Percentiles rank a stretch among this genome's conserved stretches.
These are phyloP conservation scores for Otolemur crassicaudatus DNA, from an alignment of 2,797 vertebrate species.

Conservation along the genomic window DNA sequence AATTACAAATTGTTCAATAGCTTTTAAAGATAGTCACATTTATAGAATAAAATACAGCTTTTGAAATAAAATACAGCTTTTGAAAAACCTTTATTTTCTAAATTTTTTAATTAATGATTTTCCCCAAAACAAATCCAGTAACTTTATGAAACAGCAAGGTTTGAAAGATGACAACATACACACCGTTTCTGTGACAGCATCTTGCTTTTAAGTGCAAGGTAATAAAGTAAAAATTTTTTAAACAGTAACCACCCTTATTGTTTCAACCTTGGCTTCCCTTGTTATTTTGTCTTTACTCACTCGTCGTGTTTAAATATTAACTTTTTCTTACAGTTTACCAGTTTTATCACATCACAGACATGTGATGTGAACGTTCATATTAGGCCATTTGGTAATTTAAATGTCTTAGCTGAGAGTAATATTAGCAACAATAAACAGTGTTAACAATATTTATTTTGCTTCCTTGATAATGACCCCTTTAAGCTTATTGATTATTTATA, in stretches of 20 bases:
- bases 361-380: not conserved
- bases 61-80: not conserved
- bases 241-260: not conserved
- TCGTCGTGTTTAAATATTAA: not conserved
- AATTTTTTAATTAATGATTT: not conserved
- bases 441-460: not conserved
- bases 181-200: not conserved
- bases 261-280: not conserved
- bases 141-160: not conserved
- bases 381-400: not conserved
- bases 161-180: slow-evolving; percentile 8
- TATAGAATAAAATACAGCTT: not conserved
- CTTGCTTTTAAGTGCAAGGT: not conserved
- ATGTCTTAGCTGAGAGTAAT: not conserved
- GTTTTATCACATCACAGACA: not conserved
- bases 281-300: not conserved
- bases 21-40: slow-evolving; percentile 27
- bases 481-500: not conserved
- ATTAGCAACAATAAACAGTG: not conserved
- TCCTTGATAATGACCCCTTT: not conserved
- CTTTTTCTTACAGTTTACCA: not conserved
- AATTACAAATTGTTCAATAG: not conserved
- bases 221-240: not conserved
- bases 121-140: not conserved
- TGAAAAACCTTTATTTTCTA: slow-evolving; percentile 17